phyloP scores from a whole-genome alignment of 2,113 vertebrate genomes.

The Bungarus multicinctus region DNA sequence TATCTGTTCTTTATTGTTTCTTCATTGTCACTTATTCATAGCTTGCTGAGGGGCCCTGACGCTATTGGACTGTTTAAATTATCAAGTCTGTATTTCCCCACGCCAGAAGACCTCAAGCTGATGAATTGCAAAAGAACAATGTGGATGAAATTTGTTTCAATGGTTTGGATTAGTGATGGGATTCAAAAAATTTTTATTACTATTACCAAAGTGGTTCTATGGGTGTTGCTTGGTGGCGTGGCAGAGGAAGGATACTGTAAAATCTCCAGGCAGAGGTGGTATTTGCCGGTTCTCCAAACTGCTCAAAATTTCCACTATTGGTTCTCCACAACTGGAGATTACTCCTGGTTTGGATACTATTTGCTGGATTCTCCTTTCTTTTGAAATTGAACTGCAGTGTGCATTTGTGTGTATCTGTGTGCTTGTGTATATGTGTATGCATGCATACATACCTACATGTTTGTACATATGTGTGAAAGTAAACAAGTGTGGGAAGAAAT shows the following conservation, averaged over 20 bases:
- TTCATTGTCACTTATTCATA: background rate
- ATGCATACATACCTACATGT: too few species aligned
- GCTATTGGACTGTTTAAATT: background rate
- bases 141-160: background rate
- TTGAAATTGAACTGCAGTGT: background rate
- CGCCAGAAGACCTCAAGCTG: background rate
- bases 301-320: too few species aligned
- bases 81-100: background rate
- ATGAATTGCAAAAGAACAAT: background rate
- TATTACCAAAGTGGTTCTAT: too few species aligned
- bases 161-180: too few species aligned
- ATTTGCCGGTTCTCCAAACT: too few species aligned
- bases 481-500: background rate
- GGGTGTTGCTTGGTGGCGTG: too few species aligned
- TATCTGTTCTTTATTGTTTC: background rate
- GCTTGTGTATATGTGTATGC: background rate
- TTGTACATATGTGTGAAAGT: background rate
- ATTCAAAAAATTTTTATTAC: too few species aligned
- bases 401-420: background rate
- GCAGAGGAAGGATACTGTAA: too few species aligned
- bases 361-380: background rate
- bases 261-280: too few species aligned
- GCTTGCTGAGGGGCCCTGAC: background rate
- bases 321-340: too few species aligned
- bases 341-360: background rate